Percentiles rank a stretch among this genome's conserved stretches.
phyloP scores from a whole-genome alignment of 2,113 vertebrate genomes.

The Sylvilagus bachmani region DNA sequence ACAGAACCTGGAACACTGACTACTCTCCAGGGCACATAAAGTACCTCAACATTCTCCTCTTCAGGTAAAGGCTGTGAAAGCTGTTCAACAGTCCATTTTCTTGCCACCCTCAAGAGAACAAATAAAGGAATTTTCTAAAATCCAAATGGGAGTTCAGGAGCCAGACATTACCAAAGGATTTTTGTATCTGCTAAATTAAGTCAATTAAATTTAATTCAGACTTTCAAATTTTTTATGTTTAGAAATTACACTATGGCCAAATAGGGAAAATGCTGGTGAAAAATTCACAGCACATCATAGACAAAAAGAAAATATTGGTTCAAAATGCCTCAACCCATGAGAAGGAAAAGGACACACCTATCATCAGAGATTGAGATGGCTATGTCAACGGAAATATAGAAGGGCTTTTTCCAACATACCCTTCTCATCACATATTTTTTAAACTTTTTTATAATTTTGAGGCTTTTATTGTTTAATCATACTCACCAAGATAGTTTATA shows the following conservation, averaged over 20 bases:
- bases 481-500: background rate
- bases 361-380: accelerated
- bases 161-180: background rate
- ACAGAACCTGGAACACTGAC: background rate
- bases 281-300: background rate
- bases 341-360: background rate
- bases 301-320: background rate
- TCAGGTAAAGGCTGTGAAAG: background rate
- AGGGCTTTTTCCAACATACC: background rate
- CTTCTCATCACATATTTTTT: background rate
- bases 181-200: background rate
- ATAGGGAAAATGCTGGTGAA: background rate
- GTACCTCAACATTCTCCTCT: slow-evolving; percentile 11
- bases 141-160: background rate
- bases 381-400: background rate
- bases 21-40: slow-evolving; percentile 6
- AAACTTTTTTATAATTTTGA: background rate
- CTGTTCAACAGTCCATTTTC: background rate
- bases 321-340: background rate
- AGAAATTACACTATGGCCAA: background rate
- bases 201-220: slow-evolving; percentile 21
- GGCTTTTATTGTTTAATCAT: background rate
- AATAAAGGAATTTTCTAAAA: background rate
- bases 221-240: background rate
- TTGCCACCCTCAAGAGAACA: background rate